A percentile compares a stretch with the other conserved stretches of the same genome.
Evolutionary conservation across 92 coral and sea anemone genomes (phyloP).

Genomic region (Palythoa caribaeorum): DNA sequence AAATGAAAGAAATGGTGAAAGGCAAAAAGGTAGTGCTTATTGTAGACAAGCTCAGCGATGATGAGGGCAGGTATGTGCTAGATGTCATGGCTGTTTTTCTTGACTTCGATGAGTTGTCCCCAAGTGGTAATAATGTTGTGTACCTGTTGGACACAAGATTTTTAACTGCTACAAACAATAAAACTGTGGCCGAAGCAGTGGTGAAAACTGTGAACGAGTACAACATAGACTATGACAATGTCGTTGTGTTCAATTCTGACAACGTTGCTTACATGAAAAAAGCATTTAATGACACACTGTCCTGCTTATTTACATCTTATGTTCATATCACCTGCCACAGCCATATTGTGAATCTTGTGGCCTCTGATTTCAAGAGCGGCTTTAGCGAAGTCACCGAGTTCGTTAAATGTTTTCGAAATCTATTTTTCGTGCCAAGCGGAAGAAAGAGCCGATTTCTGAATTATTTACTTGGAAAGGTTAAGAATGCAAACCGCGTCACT

Average conservation of each 20-base stretch:
- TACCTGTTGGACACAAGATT: slow-evolving; percentile 60
- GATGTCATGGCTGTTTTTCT: slow-evolving; percentile 63
- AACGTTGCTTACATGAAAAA: slow-evolving; percentile 77
- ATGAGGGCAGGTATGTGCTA: slow-evolving; percentile 60
- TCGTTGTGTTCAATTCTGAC: slow-evolving; percentile 69
- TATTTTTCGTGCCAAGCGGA: slow-evolving; percentile 34
- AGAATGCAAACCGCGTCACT: too few relatives aligned
- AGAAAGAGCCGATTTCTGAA: slow-evolving; percentile 35
- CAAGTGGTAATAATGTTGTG: slow-evolving; percentile 48
- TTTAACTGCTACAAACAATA: slow-evolving; percentile 61
- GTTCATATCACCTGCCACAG: slow-evolving; percentile 75
- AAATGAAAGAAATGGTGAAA: slow-evolving; percentile 50
- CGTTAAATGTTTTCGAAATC: slow-evolving; percentile 67
- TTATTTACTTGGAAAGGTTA: neutral
- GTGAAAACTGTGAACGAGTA: slow-evolving; percentile 62
- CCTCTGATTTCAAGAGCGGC: slow-evolving; percentile 68
- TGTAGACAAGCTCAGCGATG: slow-evolving; percentile 66
- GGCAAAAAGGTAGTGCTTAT: slow-evolving; percentile 59
- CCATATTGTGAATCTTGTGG: slow-evolving; percentile 73
- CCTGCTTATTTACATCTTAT: slow-evolving; percentile 60
- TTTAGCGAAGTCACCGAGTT: slow-evolving; percentile 67
- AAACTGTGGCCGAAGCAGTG: slow-evolving; percentile 57
- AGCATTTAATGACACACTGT: slow-evolving; percentile 69
- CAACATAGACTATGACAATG: slow-evolving; percentile 67
- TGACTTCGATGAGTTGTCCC: slow-evolving; percentile 58